Evolutionary conservation across 2,888 invertebrate genomes (phyloP).

Genomic region (Drosophila bunnanda): DNA sequence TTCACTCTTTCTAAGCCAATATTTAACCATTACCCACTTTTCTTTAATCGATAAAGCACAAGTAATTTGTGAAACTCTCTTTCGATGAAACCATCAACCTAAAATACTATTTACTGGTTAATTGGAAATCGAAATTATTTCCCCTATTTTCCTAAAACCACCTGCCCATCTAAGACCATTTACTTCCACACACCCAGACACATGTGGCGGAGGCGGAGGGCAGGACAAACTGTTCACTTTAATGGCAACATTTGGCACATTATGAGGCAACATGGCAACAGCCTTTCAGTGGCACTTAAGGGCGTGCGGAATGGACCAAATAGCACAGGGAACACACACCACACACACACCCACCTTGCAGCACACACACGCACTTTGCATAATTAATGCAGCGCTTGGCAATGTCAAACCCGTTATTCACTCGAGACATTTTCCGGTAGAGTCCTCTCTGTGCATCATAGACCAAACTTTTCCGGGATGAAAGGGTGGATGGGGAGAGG

Average conservation of each 20-base stretch:
- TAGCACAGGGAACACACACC: slow-evolving; percentile 31
- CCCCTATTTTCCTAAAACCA: not conserved
- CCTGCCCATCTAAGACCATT: not conserved
- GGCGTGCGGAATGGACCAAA: slow-evolving; percentile 21
- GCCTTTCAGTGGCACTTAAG: slow-evolving; percentile 39
- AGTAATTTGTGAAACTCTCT: not conserved
- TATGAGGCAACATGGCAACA: slow-evolving; percentile 35
- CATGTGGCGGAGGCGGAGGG: not conserved
- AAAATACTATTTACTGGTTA: not conserved
- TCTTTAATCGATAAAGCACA: not conserved
- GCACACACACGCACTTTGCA: slow-evolving; percentile 67
- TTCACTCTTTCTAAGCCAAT: not conserved
- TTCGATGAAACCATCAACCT: not conserved
- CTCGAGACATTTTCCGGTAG: slow-evolving; percentile 61
- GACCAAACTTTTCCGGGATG: slow-evolving; percentile 26
- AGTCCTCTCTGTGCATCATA: slow-evolving; percentile 16
- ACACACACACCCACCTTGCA: slow-evolving; percentile 6
- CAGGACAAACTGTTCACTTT: slow-evolving; percentile 30
- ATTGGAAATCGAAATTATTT: not conserved
- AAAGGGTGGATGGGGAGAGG: not conserved
- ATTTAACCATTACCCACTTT: not conserved
- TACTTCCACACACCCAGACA: slow-evolving; percentile 7
- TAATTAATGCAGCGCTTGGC: slow-evolving; percentile 71
- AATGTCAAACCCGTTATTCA: slow-evolving; percentile 70
- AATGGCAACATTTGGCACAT: slow-evolving; percentile 62